Evolutionary conservation across 1,140 invertebrate genomes (phyloP).

Genomic region (Zaprionus tsacasi): DNA sequence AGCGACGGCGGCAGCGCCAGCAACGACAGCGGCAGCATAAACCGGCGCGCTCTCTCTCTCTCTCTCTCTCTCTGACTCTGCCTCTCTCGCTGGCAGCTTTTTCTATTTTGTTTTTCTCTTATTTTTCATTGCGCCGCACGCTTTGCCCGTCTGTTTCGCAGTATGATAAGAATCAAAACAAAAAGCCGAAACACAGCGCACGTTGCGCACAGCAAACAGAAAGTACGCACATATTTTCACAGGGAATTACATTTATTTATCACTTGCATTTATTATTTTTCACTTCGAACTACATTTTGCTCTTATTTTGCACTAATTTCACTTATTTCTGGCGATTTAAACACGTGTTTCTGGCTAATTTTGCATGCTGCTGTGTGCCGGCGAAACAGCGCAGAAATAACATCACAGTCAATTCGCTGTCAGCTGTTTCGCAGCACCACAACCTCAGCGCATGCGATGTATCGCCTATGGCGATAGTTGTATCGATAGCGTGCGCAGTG

Average conservation of each 20-base stretch:
- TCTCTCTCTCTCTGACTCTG: conserved; percentile 3
- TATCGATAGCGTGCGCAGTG: conserved; percentile 11
- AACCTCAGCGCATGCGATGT: background rate
- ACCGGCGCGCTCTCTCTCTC: conserved; percentile 24
- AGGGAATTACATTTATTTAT: background rate
- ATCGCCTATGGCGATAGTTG: background rate
- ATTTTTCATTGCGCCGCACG: conserved; percentile 56
- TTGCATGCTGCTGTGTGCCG: background rate
- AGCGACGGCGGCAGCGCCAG: conserved; percentile 6
- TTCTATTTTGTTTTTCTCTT: conserved; percentile 75
- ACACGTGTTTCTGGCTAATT: background rate
- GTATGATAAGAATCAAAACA: conserved; percentile 79
- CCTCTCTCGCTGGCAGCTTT: conserved; percentile 44
- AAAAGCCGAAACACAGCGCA: conserved; percentile 67
- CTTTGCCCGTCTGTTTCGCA: conserved; percentile 61
- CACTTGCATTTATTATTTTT: background rate
- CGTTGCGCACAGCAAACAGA: conserved; percentile 27
- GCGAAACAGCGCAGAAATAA: background rate
- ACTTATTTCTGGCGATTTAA: background rate
- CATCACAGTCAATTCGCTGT: background rate
- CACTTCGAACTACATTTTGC: background rate
- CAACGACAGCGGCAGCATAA: background rate
- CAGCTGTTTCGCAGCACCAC: conserved; percentile 27
- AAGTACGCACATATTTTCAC: background rate
- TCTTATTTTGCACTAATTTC: background rate